phyloP scores from a whole-genome alignment of 64 coral and sea anemone genomes.

The Montipora cactus region DNA sequence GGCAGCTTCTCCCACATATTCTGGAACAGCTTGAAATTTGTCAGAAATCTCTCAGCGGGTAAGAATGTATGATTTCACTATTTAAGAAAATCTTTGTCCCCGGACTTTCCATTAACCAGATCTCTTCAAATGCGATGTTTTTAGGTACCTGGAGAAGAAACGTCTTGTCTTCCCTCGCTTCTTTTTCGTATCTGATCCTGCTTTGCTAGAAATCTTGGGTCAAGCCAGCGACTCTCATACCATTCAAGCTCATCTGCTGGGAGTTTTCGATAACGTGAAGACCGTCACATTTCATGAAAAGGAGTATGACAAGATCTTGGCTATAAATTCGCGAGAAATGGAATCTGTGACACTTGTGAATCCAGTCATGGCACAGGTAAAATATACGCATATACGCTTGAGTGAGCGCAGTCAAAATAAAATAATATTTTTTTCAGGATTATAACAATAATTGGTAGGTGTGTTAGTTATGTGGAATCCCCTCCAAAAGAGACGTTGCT shows the following conservation, averaged over 20 bases:
- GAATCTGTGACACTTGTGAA: slow-evolving; percentile 92
- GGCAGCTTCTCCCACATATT: slow-evolving; percentile 91
- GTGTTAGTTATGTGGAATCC: too few species aligned
- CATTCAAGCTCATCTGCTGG: slow-evolving; percentile 95
- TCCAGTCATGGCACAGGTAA: slow-evolving; percentile 96
- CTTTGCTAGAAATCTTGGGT: slow-evolving; percentile 95
- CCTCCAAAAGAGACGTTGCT: too few species aligned
- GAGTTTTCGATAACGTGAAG: slow-evolving; percentile 97
- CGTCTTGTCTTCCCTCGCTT: slow-evolving; percentile 97
- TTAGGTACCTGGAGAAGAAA: slow-evolving; percentile 97
- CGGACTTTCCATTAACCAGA: not conserved
- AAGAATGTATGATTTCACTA: not conserved
- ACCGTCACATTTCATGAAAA: slow-evolving; percentile 97
- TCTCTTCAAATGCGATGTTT: not conserved
- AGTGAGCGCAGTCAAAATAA: too few species aligned
- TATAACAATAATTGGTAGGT: too few species aligned
- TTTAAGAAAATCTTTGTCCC: not conserved
- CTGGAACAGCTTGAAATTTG: slow-evolving; percentile 99
- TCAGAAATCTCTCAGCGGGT: slow-evolving; percentile 99
- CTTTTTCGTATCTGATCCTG: slow-evolving; percentile 99
- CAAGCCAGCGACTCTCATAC: slow-evolving; percentile 99
- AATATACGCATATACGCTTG: not conserved
- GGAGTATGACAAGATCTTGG: slow-evolving; percentile 96
- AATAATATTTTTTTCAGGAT: too few species aligned
- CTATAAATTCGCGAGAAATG: slow-evolving; percentile 90